Evolutionary conservation across 1,140 invertebrate species (phyloP), one percentile per base, ranked within the genome.

Genomic region (Schlechtendalia chinensis): DNA sequence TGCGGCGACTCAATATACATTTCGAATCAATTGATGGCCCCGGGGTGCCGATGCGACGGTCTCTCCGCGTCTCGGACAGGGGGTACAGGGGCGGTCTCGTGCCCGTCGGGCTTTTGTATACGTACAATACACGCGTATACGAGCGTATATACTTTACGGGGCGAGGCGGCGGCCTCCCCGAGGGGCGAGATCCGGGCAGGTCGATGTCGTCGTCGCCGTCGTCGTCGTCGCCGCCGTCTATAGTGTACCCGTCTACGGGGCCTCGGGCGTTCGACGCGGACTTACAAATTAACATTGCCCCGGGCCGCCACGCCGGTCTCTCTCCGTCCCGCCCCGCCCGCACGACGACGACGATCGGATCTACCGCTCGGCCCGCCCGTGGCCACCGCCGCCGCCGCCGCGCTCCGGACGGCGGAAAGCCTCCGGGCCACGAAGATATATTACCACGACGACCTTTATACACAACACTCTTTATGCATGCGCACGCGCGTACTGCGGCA

Each of bases 261-360:
- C 74, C 74, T 32, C 32, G 32, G 74, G 74, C 74, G 22, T 77
- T 77, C 56, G 74, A 77, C 74, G 74, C 74, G 74, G 74, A 77
- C 74, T 77, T 77, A 77, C 74, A 77, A 77, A 77, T 77, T 77
- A 77, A 77, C 74, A 77, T 77, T 24, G 74, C 74, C 39, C 22
- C 54, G 22, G 58, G 74, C 74, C 22, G 27, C 32, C 32, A n/a
- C n/a, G 32, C 32, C 47, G 16, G 61, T 63, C 53, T 58, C n/a
- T 59, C 27, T 58, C 45, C 32, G 32, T 39, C 32, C 32, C 32
- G 32, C 32, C 32, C 32, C 32, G 32, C 32, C 32, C 32, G 32
- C 8, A 3, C 32, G n/a, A n/a, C n/a, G n/a, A n/a, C n/a, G n/a
- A n/a, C 32, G 8, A 39, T 4, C 54, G 53, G 53, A 58, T 58